phyloP scores from a whole-genome alignment of 1,140 invertebrate species.

The Diorhabda carinulata region DNA sequence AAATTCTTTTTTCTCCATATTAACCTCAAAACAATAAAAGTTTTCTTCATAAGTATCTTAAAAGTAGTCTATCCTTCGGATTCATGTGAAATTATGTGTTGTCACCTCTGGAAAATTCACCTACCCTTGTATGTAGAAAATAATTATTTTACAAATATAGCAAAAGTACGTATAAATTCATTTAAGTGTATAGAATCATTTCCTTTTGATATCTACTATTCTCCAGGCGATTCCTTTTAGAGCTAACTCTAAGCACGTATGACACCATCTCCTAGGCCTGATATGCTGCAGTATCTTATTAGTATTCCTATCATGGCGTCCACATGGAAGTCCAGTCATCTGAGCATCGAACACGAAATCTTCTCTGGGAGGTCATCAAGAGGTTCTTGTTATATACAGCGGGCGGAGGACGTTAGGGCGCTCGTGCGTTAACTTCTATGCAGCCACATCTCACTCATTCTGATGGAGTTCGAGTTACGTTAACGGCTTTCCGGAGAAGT shows the following conservation, averaged over 20 bases:
- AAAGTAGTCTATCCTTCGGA: no score
- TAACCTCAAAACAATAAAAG: no score
- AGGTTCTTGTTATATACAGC: slow-evolving; percentile 15
- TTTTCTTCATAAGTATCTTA: no score
- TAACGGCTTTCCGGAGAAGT: no score
- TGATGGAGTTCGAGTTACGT: not conserved
- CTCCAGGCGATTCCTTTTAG: not conserved
- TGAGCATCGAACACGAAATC: slow-evolving; percentile 9
- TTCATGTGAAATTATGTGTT: no score
- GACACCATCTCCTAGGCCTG: slow-evolving; percentile 7
- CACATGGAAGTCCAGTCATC: slow-evolving; percentile 20
- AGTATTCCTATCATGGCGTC: slow-evolving; percentile 7
- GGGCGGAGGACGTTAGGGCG: slow-evolving; percentile 4
- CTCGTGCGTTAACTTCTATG: slow-evolving; percentile 9
- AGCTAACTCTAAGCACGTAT: slow-evolving; percentile 11
- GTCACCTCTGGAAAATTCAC: no score
- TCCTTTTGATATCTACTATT: not conserved
- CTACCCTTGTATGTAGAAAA: no score
- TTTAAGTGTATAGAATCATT: not conserved
- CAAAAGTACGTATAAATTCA: no score
- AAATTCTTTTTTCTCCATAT: no score
- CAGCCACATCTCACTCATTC: not conserved
- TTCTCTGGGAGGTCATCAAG: slow-evolving; percentile 14
- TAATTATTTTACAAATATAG: no score
- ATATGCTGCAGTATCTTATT: slow-evolving; percentile 11